Evolutionary conservation across 2,888 invertebrate genomes (phyloP).

Genomic region (Cryptocephalus primarius): DNA sequence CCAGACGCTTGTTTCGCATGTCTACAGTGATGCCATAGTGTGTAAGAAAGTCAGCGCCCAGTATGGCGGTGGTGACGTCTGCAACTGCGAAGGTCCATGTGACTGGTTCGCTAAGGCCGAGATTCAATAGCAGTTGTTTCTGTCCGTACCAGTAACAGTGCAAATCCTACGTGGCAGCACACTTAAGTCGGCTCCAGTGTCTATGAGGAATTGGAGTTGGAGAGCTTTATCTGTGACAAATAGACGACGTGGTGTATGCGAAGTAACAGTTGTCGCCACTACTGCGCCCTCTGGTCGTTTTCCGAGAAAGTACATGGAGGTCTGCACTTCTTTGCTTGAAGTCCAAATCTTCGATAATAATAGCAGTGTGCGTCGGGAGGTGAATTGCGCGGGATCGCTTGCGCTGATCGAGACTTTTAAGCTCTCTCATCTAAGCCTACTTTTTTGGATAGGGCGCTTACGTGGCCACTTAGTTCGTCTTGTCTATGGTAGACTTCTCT

Average conservation of each 20-base stretch:
- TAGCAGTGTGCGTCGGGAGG: not conserved
- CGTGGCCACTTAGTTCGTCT: not conserved
- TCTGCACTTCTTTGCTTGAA: not conserved
- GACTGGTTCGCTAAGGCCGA: not conserved
- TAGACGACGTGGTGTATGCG: not conserved
- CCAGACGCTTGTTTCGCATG: not conserved
- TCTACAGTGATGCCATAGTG: not conserved
- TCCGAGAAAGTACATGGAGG: not conserved
- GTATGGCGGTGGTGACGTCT: constrained; percentile 1
- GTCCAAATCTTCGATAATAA: not conserved
- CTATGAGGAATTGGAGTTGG: not conserved
- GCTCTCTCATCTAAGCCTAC: not conserved
- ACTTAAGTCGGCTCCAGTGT: not conserved
- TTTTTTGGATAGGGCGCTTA: not conserved
- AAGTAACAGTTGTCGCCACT: not conserved
- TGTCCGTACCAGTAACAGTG: not conserved
- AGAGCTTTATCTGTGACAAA: not conserved
- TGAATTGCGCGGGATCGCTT: not conserved
- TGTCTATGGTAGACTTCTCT: not conserved
- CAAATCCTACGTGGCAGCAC: not conserved
- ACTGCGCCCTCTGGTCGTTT: not conserved
- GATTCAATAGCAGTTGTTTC: not conserved
- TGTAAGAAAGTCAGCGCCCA: not conserved
- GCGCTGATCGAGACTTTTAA: not conserved
- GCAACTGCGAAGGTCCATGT: constrained; percentile 2